Conservation (phyloP, 2,888 invertebrate genomes). For the Monopis laevigella region DNA sequence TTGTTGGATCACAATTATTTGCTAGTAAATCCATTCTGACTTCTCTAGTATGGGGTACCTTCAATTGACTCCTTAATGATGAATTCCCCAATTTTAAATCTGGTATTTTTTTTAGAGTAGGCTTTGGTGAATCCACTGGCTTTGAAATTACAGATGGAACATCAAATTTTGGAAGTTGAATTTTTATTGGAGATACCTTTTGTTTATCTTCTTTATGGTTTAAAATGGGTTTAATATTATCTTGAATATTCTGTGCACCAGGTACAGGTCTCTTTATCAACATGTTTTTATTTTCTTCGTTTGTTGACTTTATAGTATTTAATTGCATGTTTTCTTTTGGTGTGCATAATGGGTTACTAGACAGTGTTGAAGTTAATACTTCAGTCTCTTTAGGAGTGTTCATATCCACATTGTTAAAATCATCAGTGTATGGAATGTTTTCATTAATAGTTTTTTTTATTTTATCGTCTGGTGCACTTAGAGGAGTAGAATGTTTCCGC, state of each 20-base stretch:
- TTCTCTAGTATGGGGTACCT: conserved; percentile 41
- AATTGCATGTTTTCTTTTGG: too few relatives aligned
- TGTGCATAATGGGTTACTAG: too few relatives aligned
- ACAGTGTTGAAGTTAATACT: too few relatives aligned
- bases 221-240: conserved; percentile 33
- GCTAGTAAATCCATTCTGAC: conserved; percentile 57
- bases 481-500: conserved; percentile 36
- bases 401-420: too few relatives aligned
- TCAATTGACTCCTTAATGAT: conserved; percentile 35
- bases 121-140: conserved; percentile 23
- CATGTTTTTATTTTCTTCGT: too few relatives aligned
- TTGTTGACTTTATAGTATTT: too few relatives aligned
- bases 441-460: conserved; percentile 51
- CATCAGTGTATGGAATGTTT: too few relatives aligned
- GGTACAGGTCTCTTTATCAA: conserved; percentile 36
- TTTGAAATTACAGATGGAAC: conserved; percentile 12
- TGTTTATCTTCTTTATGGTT: too few relatives aligned
- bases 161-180: conserved; percentile 48
- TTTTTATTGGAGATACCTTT: conserved; percentile 50
- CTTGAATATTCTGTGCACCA: conserved; percentile 52
- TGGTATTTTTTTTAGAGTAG: conserved; percentile 45
- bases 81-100: conserved; percentile 48
- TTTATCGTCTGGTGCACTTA: conserved; percentile 42
- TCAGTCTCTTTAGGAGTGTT: too few relatives aligned
- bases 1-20: conserved; percentile 59